phyloP scores from a whole-genome alignment of 64 coral and sea anemone genomes.

The Stylophora pistillata region DNA sequence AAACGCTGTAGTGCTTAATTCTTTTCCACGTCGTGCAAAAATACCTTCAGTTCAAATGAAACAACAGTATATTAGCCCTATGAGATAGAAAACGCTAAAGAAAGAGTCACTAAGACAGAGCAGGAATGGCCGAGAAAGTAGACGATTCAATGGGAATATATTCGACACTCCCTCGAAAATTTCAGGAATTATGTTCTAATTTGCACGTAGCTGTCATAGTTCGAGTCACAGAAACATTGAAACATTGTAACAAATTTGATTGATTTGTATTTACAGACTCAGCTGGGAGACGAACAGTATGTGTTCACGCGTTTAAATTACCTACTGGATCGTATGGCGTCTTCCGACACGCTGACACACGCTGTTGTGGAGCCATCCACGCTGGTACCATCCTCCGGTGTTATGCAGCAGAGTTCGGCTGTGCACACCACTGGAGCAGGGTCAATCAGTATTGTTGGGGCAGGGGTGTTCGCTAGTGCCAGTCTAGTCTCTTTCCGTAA shows the following conservation, averaged over 20 bases:
- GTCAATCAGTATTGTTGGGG: constrained; percentile 58
- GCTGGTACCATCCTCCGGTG: constrained; percentile 76
- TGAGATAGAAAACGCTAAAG: no score
- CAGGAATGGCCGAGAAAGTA: no score
- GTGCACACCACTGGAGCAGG: constrained; percentile 78
- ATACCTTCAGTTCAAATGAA: no score
- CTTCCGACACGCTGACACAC: constrained; percentile 88
- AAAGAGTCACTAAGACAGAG: no score
- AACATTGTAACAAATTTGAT: background rate
- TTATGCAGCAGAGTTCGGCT: constrained; percentile 75
- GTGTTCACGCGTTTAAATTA: constrained; percentile 90
- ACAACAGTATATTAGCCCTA: no score
- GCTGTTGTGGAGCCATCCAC: constrained; percentile 66
- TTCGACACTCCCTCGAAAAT: no score
- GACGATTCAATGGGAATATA: no score
- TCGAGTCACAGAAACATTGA: no score
- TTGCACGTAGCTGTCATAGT: no score
- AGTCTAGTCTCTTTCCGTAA: constrained; percentile 69
- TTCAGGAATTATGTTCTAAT: no score
- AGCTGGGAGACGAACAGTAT: constrained; percentile 82
- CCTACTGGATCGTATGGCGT: constrained; percentile 87
- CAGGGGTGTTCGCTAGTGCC: constrained; percentile 93
- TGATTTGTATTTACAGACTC: constrained; percentile 53
- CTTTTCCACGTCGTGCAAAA: no score
- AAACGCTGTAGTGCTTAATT: no score